Evolutionary conservation across 2,797 vertebrate genomes (phyloP).

Genomic region (Babyrousa celebensis): DNA sequence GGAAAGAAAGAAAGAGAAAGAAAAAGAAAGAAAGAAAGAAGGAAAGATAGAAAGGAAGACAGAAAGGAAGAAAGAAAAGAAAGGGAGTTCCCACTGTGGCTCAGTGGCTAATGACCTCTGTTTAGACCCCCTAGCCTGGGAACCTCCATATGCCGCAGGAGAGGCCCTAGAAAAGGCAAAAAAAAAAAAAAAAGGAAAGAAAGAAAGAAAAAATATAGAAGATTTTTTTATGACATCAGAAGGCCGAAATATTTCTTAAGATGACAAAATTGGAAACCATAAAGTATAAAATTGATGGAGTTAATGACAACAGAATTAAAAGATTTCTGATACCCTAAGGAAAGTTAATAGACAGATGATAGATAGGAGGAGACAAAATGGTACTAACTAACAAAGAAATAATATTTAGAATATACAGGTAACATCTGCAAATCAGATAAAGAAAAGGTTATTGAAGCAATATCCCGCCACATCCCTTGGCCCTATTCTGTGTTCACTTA

Average conservation of each 20-base stretch:
- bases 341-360: not conserved
- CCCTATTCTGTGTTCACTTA: not conserved
- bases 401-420: not conserved
- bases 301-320: not conserved
- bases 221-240: constrained; percentile 6
- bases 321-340: constrained; percentile 15
- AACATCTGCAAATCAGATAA: not conserved
- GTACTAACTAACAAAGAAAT: not conserved
- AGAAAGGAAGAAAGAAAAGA: too few relatives aligned
- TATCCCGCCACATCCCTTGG: not conserved
- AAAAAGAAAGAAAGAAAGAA: too few relatives aligned
- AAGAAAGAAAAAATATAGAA: not conserved
- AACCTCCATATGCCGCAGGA: too few relatives aligned
- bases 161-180: too few relatives aligned
- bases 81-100: too few relatives aligned
- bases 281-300: not conserved
- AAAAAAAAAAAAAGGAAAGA: too few relatives aligned
- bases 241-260: not conserved
- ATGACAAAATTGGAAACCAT: not conserved
- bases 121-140: too few relatives aligned
- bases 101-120: too few relatives aligned
- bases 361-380: not conserved
- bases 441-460: not conserved
- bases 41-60: too few relatives aligned
- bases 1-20: too few relatives aligned